Evolutionary conservation across 1,140 invertebrate species (phyloP), one percentile per base, ranked within the genome.

Genomic region (Drosophila melanica): DNA sequence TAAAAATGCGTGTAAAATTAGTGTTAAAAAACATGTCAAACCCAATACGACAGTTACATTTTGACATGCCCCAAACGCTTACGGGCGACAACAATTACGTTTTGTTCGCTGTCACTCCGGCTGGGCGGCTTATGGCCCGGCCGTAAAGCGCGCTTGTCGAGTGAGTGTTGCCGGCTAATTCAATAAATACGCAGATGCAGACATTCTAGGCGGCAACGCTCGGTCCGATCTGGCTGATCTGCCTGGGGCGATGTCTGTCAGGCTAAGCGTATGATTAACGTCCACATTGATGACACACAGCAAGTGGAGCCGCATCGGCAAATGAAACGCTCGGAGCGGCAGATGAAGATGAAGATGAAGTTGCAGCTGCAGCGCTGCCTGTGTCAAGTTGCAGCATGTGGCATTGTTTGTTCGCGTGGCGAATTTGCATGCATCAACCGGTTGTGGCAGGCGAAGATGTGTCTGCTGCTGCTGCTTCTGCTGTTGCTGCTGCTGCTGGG

Each of bases 1-100:
- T 89, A 89, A 89, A 89, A 84, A 89, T 89, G 84, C 84, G 82
- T 89, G 84, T 89, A 89, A 89, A 89, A 89, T 89, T 84, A 84
- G 84, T 89, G 84, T 89, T 89, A 80, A 89, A 84, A 89, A 89
- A 89, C 84, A 89, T 89, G 84, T 89, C 84, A 89, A 77, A 89
- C 79, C 51, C 82, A 86, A 89, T 84, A 67, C 69, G 84, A 89
- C 84, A 89, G 85, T 87, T 84, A 89, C 76, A 76, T 87, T 89
- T 89, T 86, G 82, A 86, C 82, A 79, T 76, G 81, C 75, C 55
- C 45, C 78, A 69, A 65, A 66, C 63, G 62, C 65, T 77, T 72
- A 71, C 64, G 63, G 7, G 35, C 57, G 68, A 81, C 81, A 81
- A 86, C 81, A 87, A 87, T 86, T 86, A 79, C 70, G 62, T 77